A percentile compares a stretch with the other conserved stretches of the same genome.
Conservation (phyloP, 2,888 invertebrate species). For the Trachelus stipa region DNA sequence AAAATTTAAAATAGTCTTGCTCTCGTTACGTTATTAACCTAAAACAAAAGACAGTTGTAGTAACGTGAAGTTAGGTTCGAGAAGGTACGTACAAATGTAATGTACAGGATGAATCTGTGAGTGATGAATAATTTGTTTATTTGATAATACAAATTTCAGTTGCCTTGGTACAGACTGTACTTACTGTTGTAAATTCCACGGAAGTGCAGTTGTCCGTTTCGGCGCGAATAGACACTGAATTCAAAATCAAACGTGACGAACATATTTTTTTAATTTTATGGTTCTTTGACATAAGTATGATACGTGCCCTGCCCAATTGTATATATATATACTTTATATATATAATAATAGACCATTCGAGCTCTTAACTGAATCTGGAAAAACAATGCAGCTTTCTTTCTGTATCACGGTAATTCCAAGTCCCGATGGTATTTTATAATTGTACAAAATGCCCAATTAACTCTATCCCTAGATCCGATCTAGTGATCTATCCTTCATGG, state of each 20-base stretch:
- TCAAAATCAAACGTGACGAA: not conserved
- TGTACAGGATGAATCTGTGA: not conserved
- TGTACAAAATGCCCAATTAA: conserved; percentile 2
- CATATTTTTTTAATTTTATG: too few species aligned
- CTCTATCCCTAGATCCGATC: conserved; percentile 2
- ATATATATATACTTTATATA: not conserved
- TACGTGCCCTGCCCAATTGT: not conserved
- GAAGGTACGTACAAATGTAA: too few species aligned
- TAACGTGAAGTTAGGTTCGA: not conserved
- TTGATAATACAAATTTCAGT: not conserved
- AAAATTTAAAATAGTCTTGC: not conserved
- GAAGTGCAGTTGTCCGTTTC: not conserved
- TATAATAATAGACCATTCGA: not conserved
- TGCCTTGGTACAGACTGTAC: not conserved
- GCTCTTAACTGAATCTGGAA: not conserved
- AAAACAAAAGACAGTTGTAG: not conserved
- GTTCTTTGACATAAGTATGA: not conserved
- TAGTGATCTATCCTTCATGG: not conserved
- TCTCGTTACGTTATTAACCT: not conserved
- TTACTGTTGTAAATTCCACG: not conserved
- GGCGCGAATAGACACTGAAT: not conserved
- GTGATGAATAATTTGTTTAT: not conserved
- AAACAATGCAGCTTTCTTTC: conserved; percentile 3
- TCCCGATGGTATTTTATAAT: not conserved
- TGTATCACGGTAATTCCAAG: not conserved